Evolutionary conservation across 2,113 vertebrate species (phyloP).

Genomic region (Colaptes auratus): DNA sequence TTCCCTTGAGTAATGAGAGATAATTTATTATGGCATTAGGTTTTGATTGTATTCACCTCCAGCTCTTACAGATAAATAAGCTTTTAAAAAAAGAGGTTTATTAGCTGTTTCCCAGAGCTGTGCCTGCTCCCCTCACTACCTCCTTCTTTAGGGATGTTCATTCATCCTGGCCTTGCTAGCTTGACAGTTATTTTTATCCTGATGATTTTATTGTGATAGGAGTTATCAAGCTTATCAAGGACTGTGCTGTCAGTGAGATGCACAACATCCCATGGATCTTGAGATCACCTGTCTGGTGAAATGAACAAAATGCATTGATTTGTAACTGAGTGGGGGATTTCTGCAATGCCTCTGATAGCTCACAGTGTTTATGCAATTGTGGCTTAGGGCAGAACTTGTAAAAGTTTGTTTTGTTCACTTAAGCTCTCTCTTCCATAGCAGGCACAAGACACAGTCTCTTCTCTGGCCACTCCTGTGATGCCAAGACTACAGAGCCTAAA

Average conservation of each 20-base stretch:
- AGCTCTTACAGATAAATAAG: not conserved
- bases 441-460: fast-evolving
- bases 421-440: not conserved
- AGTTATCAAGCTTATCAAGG: not conserved
- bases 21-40: not conserved
- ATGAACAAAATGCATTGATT: not conserved
- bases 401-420: not conserved
- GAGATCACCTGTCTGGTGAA: not conserved
- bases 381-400: not conserved
- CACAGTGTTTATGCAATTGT: not conserved
- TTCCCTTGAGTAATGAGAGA: not conserved
- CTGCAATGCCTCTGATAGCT: not conserved
- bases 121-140: fast-evolving
- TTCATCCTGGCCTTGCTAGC: not conserved
- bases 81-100: not conserved
- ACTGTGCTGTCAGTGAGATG: not conserved
- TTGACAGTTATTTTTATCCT: not conserved
- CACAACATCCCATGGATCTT: not conserved
- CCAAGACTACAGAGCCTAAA: not conserved
- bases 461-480: not conserved
- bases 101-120: not conserved
- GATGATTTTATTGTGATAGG: not conserved
- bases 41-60: not conserved
- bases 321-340: not conserved
- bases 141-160: not conserved